Evolutionary conservation across 2,113 vertebrate genomes (phyloP), one percentile per base, ranked within the genome.

Genomic region (Nestor notabilis): DNA sequence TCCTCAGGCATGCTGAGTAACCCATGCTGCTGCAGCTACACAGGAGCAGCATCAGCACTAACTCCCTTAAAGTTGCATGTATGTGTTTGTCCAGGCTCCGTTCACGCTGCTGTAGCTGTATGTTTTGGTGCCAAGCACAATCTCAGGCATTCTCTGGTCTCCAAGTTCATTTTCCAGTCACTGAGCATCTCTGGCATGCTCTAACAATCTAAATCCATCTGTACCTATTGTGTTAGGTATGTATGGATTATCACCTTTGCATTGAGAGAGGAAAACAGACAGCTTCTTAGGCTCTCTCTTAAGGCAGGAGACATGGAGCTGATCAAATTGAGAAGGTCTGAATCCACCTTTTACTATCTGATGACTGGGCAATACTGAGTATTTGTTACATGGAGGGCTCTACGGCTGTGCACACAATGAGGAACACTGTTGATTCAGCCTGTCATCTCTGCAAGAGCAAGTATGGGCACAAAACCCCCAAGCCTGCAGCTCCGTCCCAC

Each of bases 181-280:
- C 46, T 75, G 29, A 43, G 55, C 49, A 35, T 39, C n/a, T 39
- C 63, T 39, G 29, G 77, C 20, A 28, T 4, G 17, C 71, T 55
- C 75, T 18, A 28, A 19, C 79, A 92, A 60, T 1, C 5, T 13
- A 35, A 76, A 64, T 21, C 20, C 18, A 69, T 18, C 0, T 12
- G 14, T 18, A 2, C 0, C 1, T 4, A 20, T 3, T 4, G 0
- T 5, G 18, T 21, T 31, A 33, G 55, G n/a, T 3, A 41, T 0
- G 3, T 13, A 60, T 8, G 66, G 56, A 43, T 43, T 17, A 44
- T 24, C 58, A 77, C 8, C 37, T 47, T 8, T 24, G n/a, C n/a
- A 77, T n/a, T n/a, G 58, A 56, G 13, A 71, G 8, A 19, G 6
- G 4, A 10, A 64, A 29, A 58, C 41, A 43, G 39, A 47, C 0